Evolutionary conservation across 2,888 invertebrate genomes (phyloP).

Genomic region (Lamproptera curius): DNA sequence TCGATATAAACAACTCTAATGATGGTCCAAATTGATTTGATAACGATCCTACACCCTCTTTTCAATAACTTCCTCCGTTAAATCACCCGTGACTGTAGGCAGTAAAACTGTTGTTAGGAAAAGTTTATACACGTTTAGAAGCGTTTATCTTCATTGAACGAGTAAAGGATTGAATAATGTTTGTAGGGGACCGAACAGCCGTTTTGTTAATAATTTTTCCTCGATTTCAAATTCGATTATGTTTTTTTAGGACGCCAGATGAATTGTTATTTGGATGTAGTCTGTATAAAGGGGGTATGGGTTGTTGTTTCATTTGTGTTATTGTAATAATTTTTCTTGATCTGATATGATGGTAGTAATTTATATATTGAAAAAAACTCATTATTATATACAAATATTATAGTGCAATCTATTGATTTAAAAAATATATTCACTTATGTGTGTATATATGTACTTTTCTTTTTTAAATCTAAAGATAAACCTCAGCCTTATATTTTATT

Average conservation of each 20-base stretch:
- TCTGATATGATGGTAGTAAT: no score
- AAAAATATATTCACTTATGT: no score
- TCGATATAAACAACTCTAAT: constrained; percentile 16
- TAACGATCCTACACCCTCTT: constrained; percentile 36
- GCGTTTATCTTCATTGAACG: constrained; percentile 48
- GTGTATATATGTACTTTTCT: no score
- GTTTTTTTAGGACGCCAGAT: background rate
- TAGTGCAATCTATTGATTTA: no score
- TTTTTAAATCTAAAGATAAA: no score
- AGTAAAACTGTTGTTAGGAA: constrained; percentile 43
- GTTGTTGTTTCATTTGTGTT: no score
- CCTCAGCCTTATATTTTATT: no score
- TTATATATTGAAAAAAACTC: no score
- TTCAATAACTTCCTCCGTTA: constrained; percentile 47
- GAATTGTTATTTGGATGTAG: background rate
- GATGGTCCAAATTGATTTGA: constrained; percentile 21
- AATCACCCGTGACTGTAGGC: constrained; percentile 58
- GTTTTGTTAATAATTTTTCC: background rate
- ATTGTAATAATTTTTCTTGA: no score
- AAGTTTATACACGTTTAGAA: constrained; percentile 39
- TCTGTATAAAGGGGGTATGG: no score
- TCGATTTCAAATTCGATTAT: background rate
- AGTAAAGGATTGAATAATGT: constrained; percentile 40
- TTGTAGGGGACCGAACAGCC: constrained; percentile 25
- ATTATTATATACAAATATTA: no score